Conservation (phyloP, 2,888 invertebrate genomes). For the Bembecia ichneumoniformis region DNA sequence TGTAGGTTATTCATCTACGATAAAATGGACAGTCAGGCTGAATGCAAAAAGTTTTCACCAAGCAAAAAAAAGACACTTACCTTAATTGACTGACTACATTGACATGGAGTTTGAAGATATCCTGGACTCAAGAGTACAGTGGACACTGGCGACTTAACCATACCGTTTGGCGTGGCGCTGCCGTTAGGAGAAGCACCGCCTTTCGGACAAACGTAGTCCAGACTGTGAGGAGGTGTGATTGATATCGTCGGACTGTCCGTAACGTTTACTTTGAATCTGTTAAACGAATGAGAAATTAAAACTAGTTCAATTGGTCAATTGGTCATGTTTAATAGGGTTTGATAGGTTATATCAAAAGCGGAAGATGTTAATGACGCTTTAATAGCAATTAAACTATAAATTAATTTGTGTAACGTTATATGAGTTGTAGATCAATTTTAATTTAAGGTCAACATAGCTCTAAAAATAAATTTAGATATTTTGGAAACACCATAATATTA, state of each 20-base stretch:
- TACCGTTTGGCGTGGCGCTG: constrained; percentile 58
- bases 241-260: constrained; percentile 64
- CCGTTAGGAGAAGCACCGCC: constrained; percentile 56
- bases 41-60: too few species aligned
- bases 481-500: too few species aligned
- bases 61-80: constrained; percentile 18
- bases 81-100: constrained; percentile 62
- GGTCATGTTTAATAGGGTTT: neutral
- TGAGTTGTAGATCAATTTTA: too few species aligned
- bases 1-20: too few species aligned
- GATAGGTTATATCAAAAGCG: neutral
- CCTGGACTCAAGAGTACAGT: constrained; percentile 60
- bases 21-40: too few species aligned
- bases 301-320: neutral
- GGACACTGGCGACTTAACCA: constrained; percentile 47
- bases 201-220: constrained; percentile 58
- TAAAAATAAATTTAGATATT: too few species aligned
- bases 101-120: constrained; percentile 59
- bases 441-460: too few species aligned
- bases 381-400: neutral
- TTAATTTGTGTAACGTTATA: too few species aligned
- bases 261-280: constrained; percentile 51
- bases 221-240: constrained; percentile 56
- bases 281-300: neutral
- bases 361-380: neutral